Evolutionary conservation across 2,797 vertebrate genomes (phyloP), one percentile per base, ranked within the genome.

Genomic region (Heteromormyrus szaboi): DNA sequence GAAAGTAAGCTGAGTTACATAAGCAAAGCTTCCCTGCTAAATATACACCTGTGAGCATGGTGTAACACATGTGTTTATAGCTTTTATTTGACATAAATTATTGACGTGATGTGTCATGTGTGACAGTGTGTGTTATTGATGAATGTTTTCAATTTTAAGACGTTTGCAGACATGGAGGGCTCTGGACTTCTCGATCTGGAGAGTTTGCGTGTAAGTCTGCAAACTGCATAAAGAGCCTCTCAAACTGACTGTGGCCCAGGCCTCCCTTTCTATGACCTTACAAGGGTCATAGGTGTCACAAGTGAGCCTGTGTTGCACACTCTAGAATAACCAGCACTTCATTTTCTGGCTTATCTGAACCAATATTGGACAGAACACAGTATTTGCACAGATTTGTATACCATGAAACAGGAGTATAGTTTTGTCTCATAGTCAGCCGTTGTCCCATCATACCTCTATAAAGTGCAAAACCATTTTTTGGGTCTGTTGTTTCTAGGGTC

Each of bases 111-210:
- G 22, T 72, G 22, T n/a, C 81, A 25, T 11, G 8, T 51, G 17
- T 46, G 56, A 59, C 19, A 59, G 41, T 44, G 6, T 46, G n/a
- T 22, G n/a, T 62, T 62, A 22, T 54, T 88, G n/a, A 29, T 33
- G 62, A 14, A 46, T 87, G 1, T 48, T 65, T 44, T 25, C 7
- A 88, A 0, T 94, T 25, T 89, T 4, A 92, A 96, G 96, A 99
- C 98, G 0, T 99, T 98, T 93, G 96, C 98, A 2, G 98, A 99
- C 93, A 99, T 98, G 98, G 98, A 99, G 90, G 97, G 97, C 1
- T 99, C 98, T 0, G 98, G 97, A 48, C 98, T 97, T 0, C 91
- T 96, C 0, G 97, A 98, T 91, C 81, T 96, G 92, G 98, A 98
- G 59, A 95, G 89, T 79, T 0, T 97, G 29, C 94, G 95, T 92